Evolutionary conservation across 2,113 vertebrate genomes (phyloP).

Genomic region (Garra rufa): DNA sequence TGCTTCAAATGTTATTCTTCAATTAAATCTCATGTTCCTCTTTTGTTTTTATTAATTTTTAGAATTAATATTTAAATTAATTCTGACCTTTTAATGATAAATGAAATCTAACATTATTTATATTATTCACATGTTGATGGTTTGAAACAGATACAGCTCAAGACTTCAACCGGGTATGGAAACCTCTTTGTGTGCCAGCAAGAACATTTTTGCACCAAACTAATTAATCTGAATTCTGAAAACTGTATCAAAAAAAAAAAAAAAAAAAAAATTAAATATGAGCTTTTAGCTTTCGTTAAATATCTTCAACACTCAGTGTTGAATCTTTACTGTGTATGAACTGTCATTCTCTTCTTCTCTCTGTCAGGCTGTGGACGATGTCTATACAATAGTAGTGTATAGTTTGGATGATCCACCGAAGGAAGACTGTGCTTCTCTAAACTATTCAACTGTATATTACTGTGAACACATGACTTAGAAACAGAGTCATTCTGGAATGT

Average conservation of each 20-base stretch:
- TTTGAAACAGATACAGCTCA: conserved; percentile 29
- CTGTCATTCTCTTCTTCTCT: not conserved
- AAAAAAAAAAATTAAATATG: too few species aligned
- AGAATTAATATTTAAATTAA: not conserved
- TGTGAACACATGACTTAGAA: not conserved
- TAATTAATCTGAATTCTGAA: not conserved
- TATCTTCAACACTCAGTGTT: too few species aligned
- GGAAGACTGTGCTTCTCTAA: not conserved
- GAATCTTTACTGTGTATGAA: too few species aligned
- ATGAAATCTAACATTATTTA: not conserved
- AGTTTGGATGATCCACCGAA: conserved; percentile 13
- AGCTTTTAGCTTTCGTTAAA: too few species aligned
- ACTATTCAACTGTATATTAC: not conserved
- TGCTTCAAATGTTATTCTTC: not conserved
- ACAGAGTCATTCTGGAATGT: not conserved
- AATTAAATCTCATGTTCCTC: not conserved
- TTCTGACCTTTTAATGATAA: too few species aligned
- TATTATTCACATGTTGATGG: conserved; percentile 35
- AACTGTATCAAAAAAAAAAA: too few species aligned
- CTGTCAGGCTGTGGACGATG: conserved; percentile 23
- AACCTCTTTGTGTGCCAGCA: not conserved
- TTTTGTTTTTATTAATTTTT: not conserved
- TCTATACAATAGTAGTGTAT: not conserved
- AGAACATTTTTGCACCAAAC: not conserved
- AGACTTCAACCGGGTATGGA: conserved; percentile 26